A percentile compares a stretch with the other conserved stretches of the same genome.
These are phyloP conservation scores for Drosophila kepulauana DNA, from an alignment of 1,140 invertebrate species.

Conservation along the genomic window DNA sequence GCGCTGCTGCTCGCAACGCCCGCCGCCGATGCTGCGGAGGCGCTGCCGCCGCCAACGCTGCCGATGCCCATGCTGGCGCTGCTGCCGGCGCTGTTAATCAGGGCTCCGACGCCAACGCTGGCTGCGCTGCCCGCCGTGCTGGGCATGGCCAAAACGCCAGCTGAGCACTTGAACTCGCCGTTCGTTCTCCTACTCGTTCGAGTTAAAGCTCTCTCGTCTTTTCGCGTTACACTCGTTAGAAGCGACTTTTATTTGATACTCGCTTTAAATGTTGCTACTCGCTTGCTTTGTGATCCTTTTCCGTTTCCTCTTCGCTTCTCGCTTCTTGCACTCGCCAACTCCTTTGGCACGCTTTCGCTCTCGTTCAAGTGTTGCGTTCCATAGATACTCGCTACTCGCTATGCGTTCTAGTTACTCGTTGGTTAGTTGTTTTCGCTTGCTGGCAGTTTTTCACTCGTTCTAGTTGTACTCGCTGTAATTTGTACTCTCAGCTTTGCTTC, in stretches of 20 bases:
- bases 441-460: background rate
- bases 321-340: background rate
- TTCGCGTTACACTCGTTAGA: background rate
- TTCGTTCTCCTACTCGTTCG: background rate
- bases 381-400: slow-evolving; percentile 1
- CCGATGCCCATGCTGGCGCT: slow-evolving; percentile 36
- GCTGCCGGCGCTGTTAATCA: slow-evolving; percentile 68
- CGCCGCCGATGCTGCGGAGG: background rate
- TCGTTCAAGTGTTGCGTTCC: background rate
- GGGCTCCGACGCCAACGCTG: slow-evolving; percentile 58
- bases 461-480: background rate
- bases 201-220: background rate
- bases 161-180: background rate
- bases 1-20: slow-evolving; percentile 22
- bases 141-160: slow-evolving; percentile 41
- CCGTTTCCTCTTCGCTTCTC: background rate
- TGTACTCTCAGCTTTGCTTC: background rate
- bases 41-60: slow-evolving; percentile 19
- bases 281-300: too few relatives aligned
- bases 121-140: slow-evolving; percentile 68
- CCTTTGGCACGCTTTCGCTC: background rate
- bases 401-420: background rate
- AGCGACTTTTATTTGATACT: too few relatives aligned
- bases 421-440: too few relatives aligned
- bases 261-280: too few relatives aligned